A percentile compares a stretch with the other conserved stretches of the same genome.
Conservation (phyloP, 2,797 vertebrate species). For the Myiotriccus ornatus region DNA sequence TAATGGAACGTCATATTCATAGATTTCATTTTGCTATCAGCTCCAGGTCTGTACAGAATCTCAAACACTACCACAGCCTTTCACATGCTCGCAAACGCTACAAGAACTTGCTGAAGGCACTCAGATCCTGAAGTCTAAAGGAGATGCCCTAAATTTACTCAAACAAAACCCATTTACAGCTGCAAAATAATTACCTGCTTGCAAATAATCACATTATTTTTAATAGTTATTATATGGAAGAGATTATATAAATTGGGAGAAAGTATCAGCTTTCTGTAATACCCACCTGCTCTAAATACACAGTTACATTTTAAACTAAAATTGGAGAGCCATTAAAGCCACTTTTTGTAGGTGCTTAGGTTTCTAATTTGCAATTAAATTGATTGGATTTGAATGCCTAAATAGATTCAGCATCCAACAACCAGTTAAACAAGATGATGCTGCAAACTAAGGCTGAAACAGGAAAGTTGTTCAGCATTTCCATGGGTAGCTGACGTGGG, state of each 20-base stretch:
- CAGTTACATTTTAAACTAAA: slow-evolving; percentile 17
- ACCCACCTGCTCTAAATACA: slow-evolving; percentile 34
- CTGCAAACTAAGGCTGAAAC: not conserved
- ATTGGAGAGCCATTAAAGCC: slow-evolving; percentile 18
- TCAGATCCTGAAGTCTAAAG: not conserved
- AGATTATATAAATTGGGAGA: not conserved
- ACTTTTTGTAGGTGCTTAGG: slow-evolving; percentile 16
- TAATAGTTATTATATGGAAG: not conserved
- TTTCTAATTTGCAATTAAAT: slow-evolving; percentile 51
- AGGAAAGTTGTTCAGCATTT: not conserved
- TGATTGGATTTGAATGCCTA: slow-evolving; percentile 44
- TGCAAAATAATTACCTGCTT: slow-evolving; percentile 38
- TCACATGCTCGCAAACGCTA: not conserved
- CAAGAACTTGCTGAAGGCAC: slow-evolving; percentile 23
- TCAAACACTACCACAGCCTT: not conserved
- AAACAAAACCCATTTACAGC: not conserved
- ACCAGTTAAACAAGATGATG: not conserved
- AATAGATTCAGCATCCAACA: not conserved
- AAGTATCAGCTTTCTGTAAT: slow-evolving; percentile 10
- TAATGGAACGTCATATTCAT: not conserved
- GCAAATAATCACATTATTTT: slow-evolving; percentile 21
- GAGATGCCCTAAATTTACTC: slow-evolving; percentile 1
- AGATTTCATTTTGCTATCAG: not conserved
- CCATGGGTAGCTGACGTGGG: not conserved
- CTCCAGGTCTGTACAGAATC: slow-evolving; percentile 23